Evolutionary conservation across 2,797 vertebrate species (phyloP), one percentile per base, ranked within the genome.

Genomic region (Dryobates pubescens): DNA sequence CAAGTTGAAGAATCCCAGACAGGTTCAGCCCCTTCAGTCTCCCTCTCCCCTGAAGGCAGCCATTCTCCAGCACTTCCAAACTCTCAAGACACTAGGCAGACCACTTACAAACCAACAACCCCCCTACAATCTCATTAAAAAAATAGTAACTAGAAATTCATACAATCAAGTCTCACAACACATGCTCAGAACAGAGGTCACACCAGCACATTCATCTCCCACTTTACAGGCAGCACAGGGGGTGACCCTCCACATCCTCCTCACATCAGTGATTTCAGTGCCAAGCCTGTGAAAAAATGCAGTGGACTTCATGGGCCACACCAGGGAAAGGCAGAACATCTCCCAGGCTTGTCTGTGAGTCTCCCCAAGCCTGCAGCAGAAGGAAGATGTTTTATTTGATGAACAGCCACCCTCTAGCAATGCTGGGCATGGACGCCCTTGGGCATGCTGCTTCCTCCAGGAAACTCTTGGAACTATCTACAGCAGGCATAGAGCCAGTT

Each of bases 111-210:
- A 36, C 73, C 15, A 79, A 53, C 8, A 57, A 47, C 15, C 2
- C 1, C 3, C 10, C 62, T 70, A 54, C 6, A 61, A 13, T 9
- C 38, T 71, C 30, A 68, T 57, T 36, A 18, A 27, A 59, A 43
- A 13, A 53, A 49, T 3, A 3, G 32, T 3, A 3, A 3, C 0
- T 51, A 81, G 10, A 30, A 57, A 73, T 56, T 26, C 18, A 43
- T 32, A 32, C 20, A 32, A 58, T 47, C 3, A 0, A 71, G 10
- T 61, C 78, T 38, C 43, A 74, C 53, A 82, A 62, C 56, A 63
- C 0, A 0, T 20, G 23, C 7, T 75, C 36, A 58, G 72, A 54
- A 67, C 14, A 74, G 36, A 51, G n/a, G 30, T 43, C 2, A 1
- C 17, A 34, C 5, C 49, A 74, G 58, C 62, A 45, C 32, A 36